Evolutionary conservation across 1,140 invertebrate species (phyloP), one percentile per base, ranked within the genome.

Genomic region (Drosophila nasuta): DNA sequence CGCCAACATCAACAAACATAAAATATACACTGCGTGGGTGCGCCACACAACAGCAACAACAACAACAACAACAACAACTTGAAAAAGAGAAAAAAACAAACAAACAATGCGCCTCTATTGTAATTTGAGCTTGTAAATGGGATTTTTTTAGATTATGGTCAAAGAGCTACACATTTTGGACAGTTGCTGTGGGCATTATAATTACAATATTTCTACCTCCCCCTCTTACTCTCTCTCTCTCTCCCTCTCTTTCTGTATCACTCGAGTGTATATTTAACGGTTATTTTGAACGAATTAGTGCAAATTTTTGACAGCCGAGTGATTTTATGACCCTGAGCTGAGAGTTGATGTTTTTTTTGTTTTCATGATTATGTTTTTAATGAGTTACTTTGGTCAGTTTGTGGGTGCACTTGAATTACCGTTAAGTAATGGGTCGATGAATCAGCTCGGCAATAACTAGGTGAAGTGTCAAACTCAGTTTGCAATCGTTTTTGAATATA

Each of bases 301-400:
- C 83, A 64, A 87, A 87, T 88, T 80, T 87, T 87, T 87, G 83
- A 88, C 83, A 88, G 60, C 8, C 64, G 69, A 87, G 46, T 87
- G 77, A 75, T 88, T 88, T 88, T 87, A 79, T 71, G 82, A 76
- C 69, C 71, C 48, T 73, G 46, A 60, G 48, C 52, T 52, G 41
- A 45, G 41, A 68, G 49, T 52, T 25, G 20, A 25, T 25, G 20
- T 25, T 25, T 25, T 56, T 60, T 60, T 15, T 51, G 1, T 41
- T 17, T 63, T 43, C 13, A 25, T 51, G 10, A 59, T 54, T 43
- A 43, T 43, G n/a, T 8, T 65, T 56, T 67, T 11, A 30, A 58
- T 67, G 69, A 35, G 52, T 64, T 30, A 60, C 35, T 30, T 25
- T 38, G 59, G 56, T 43, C 58, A 75, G 43, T 43, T 30, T 8